Percentiles rank a stretch among this genome's conserved stretches.
phyloP scores from a whole-genome alignment of 2,797 vertebrate species.

The Rhabdomys pumilio region DNA sequence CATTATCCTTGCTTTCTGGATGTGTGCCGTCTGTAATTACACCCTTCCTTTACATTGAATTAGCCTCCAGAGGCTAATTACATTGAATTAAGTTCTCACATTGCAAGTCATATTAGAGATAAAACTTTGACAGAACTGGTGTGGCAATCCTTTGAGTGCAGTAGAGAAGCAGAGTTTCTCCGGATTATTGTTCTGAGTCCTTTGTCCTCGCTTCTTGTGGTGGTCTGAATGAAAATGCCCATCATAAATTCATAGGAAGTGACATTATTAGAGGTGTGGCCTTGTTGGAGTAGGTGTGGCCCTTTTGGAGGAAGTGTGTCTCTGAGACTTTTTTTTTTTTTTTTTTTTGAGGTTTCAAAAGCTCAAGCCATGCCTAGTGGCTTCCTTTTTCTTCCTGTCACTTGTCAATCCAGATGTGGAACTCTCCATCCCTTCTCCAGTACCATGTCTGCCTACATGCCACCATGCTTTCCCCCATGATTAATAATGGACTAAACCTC shows the following conservation, averaged over 20 bases:
- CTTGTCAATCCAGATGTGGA: background rate
- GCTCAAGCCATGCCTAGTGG: background rate
- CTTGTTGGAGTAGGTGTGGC: background rate
- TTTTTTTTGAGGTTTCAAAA: background rate
- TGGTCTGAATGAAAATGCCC: background rate
- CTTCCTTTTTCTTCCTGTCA: background rate
- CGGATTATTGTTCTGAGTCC: rapidly evolving
- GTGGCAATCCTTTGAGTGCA: no score
- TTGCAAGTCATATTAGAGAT: background rate
- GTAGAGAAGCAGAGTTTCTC: background rate
- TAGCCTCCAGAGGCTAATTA: background rate
- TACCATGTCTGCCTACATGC: background rate
- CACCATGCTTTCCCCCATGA: background rate
- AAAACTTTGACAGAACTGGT: background rate
- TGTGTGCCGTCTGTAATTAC: background rate
- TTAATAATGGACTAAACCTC: background rate
- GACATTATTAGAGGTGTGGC: background rate
- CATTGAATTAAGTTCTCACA: background rate
- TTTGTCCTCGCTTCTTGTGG: background rate
- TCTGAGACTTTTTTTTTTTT: background rate
- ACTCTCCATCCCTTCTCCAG: background rate
- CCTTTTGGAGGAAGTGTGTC: background rate
- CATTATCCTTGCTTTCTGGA: background rate
- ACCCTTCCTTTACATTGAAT: background rate
- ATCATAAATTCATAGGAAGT: background rate